A percentile compares a stretch with the other conserved stretches of the same genome.
Conservation (phyloP, 2,797 vertebrate species). For the Sternarchorhynchus goeldii region DNA sequence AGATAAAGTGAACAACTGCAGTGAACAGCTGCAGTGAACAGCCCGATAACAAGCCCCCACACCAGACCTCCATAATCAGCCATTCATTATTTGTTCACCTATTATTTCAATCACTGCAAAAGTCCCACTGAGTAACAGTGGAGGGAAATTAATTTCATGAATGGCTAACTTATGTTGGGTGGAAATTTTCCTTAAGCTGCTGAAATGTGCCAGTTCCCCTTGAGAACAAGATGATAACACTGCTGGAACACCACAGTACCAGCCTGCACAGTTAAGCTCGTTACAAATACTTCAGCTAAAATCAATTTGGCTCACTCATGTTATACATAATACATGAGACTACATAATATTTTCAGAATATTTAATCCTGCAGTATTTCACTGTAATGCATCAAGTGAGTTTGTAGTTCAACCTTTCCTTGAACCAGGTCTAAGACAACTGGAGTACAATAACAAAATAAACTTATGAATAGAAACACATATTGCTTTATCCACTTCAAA, state of each 20-base stretch:
- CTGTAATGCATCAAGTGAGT: conserved; percentile 24
- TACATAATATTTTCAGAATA: conserved; percentile 15
- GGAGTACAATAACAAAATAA: not conserved
- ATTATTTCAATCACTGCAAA: conserved; percentile 37
- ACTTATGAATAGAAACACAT: not conserved
- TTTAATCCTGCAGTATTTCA: conserved; percentile 22
- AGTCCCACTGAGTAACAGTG: conserved; percentile 61
- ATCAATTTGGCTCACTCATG: conserved; percentile 52
- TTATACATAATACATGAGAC: too few species aligned
- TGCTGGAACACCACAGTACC: conserved; percentile 62
- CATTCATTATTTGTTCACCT: conserved; percentile 40
- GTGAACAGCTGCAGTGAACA: conserved; percentile 57
- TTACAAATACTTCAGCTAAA: conserved; percentile 38
- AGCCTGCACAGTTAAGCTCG: conserved; percentile 39
- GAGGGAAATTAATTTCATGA: conserved; percentile 74
- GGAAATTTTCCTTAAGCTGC: conserved; percentile 60
- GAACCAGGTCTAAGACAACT: not conserved
- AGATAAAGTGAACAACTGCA: conserved; percentile 10
- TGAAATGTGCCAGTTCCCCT: conserved; percentile 35
- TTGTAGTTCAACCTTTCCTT: not conserved
- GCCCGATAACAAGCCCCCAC: conserved; percentile 63
- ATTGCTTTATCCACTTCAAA: conserved; percentile 11
- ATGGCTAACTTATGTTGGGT: conserved; percentile 56
- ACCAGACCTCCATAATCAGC: conserved; percentile 48
- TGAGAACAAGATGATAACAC: conserved; percentile 51